Percentiles rank a stretch among this genome's conserved stretches.
phyloP scores from a whole-genome alignment of 2,888 invertebrate genomes.

The Eugnorisma glareosa region DNA sequence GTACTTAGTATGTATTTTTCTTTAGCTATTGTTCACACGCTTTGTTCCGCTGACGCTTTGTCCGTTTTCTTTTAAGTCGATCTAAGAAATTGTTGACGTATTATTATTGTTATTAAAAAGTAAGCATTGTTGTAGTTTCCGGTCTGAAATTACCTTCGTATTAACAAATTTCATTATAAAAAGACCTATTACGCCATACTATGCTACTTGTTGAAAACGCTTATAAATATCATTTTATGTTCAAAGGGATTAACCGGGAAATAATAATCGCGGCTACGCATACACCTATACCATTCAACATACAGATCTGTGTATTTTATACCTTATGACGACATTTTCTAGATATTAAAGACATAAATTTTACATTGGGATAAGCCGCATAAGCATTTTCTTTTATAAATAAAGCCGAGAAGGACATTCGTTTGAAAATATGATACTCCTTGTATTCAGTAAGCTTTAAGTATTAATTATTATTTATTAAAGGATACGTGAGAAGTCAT shows the following conservation, averaged over 20 bases:
- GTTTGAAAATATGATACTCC: slow-evolving; percentile 48
- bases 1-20: slow-evolving; percentile 72
- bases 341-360: slow-evolving; percentile 67
- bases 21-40: slow-evolving; percentile 75
- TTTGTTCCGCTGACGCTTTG: slow-evolving; percentile 75
- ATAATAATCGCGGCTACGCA: slow-evolving; percentile 42
- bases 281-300: slow-evolving; percentile 40
- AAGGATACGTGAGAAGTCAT: not conserved
- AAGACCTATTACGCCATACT: slow-evolving; percentile 1
- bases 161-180: slow-evolving; percentile 33
- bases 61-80: slow-evolving; percentile 75
- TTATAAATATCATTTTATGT: slow-evolving; percentile 39
- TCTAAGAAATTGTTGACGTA: slow-evolving; percentile 71
- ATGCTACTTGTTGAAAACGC: slow-evolving; percentile 2
- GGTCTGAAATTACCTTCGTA: slow-evolving; percentile 34
- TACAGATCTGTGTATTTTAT: slow-evolving; percentile 52
- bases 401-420: slow-evolving; percentile 48
- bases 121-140: slow-evolving; percentile 58
- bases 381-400: slow-evolving; percentile 63
- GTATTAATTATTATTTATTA: slow-evolving; percentile 46
- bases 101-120: slow-evolving; percentile 71
- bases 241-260: slow-evolving; percentile 48
- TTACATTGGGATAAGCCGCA: slow-evolving; percentile 60
- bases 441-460: slow-evolving; percentile 26
- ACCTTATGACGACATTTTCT: slow-evolving; percentile 47